Percentiles rank a stretch among this genome's conserved stretches.
phyloP scores from a whole-genome alignment of 2,888 invertebrate genomes.

The Drosophila emarginata region DNA sequence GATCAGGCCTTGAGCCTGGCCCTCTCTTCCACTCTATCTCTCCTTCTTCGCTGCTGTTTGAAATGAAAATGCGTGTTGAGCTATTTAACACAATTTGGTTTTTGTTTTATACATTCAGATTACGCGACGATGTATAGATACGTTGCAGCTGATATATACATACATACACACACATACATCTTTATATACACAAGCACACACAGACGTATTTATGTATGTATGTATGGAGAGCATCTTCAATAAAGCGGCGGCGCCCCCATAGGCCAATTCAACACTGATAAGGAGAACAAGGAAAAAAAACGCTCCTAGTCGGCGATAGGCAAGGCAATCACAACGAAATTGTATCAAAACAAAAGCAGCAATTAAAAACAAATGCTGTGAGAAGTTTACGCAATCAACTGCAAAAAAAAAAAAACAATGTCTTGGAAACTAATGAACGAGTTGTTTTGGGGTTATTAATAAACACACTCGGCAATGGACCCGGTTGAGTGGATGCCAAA shows the following conservation, averaged over 20 bases:
- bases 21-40: neutral
- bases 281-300: slow-evolving; percentile 22
- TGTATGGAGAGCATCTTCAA: slow-evolving; percentile 13
- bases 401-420: slow-evolving; percentile 26
- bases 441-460: slow-evolving; percentile 29
- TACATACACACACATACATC: neutral
- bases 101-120: slow-evolving; percentile 20
- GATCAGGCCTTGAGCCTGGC: too few species aligned
- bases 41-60: slow-evolving; percentile 29
- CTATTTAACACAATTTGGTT: slow-evolving; percentile 4
- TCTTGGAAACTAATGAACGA: neutral
- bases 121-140: slow-evolving; percentile 25
- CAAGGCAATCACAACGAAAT: slow-evolving; percentile 40
- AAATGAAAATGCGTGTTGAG: slow-evolving; percentile 32
- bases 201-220: neutral
- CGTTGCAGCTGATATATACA: slow-evolving; percentile 25
- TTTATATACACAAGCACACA: neutral
- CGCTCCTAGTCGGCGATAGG: neutral
- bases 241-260: slow-evolving; percentile 23
- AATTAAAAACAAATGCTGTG: slow-evolving; percentile 66
- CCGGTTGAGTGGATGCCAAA: slow-evolving; percentile 27
- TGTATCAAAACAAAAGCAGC: slow-evolving; percentile 71
- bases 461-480: slow-evolving; percentile 25
- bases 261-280: slow-evolving; percentile 54
- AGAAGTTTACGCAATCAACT: slow-evolving; percentile 45